phyloP scores from a whole-genome alignment of 2,888 invertebrate genomes.

The Agonopterix heracliana region DNA sequence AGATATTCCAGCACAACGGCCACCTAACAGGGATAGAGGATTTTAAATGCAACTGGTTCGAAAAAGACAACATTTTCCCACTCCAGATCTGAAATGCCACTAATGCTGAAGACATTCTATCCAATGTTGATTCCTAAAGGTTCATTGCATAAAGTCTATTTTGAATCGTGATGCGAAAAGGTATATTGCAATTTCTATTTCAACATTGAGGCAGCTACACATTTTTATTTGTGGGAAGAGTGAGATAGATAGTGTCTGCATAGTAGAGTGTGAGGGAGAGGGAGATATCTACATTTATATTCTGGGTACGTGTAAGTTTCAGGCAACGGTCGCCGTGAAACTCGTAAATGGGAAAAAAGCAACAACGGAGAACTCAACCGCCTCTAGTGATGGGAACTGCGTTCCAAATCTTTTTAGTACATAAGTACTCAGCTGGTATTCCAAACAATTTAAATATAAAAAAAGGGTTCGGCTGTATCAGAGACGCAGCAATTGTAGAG shows the following conservation, averaged over 20 bases:
- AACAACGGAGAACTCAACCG: constrained; percentile 72
- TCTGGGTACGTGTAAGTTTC: constrained; percentile 76
- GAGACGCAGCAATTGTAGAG: too few relatives aligned
- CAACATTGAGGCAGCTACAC: constrained; percentile 67
- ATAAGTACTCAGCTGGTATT: too few relatives aligned
- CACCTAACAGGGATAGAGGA: constrained; percentile 63
- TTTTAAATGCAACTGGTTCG: constrained; percentile 71
- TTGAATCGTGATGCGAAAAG: constrained; percentile 34
- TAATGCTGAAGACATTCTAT: constrained; percentile 22
- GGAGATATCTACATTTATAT: constrained; percentile 65
- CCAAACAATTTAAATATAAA: too few relatives aligned
- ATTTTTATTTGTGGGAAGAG: constrained; percentile 71
- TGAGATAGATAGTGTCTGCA: constrained; percentile 37
- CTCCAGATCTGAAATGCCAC: constrained; percentile 33
- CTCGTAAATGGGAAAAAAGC: constrained; percentile 77
- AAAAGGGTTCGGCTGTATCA: too few relatives aligned
- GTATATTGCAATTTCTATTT: constrained; percentile 67
- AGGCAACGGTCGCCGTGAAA: constrained; percentile 76
- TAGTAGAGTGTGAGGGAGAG: constrained; percentile 38
- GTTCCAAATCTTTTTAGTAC: not conserved
- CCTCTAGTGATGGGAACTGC: constrained; percentile 61
- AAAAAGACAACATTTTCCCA: constrained; percentile 71
- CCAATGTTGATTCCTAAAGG: constrained; percentile 30
- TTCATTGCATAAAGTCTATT: constrained; percentile 30
- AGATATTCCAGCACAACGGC: constrained; percentile 60